A percentile compares a stretch with the other conserved stretches of the same genome.
phyloP scores from a whole-genome alignment of 1,140 invertebrate genomes.

The Tigriopus japonicus region DNA sequence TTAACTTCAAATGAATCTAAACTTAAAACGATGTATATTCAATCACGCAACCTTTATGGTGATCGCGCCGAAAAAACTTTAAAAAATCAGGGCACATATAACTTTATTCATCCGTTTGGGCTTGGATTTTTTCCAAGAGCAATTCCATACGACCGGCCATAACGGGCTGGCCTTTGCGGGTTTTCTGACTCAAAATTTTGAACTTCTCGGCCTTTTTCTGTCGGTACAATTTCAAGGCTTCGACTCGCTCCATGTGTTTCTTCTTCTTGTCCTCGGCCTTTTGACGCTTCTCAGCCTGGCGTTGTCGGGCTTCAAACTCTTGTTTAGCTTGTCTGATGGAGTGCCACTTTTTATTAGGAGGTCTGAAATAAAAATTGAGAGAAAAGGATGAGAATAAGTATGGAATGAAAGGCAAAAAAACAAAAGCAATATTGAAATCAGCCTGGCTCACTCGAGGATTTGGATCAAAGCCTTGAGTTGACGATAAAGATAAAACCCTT shows the following conservation, averaged over 20 bases:
- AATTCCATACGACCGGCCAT: conserved; percentile 51
- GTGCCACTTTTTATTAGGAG: neutral
- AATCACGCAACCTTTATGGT: no score
- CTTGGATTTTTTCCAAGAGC: conserved; percentile 36
- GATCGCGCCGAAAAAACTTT: no score
- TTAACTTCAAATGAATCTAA: no score
- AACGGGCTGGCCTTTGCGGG: conserved; percentile 49
- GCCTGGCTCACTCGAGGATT: no score
- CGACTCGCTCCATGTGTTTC: conserved; percentile 33
- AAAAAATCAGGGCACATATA: no score
- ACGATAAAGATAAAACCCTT: no score
- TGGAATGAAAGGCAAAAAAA: no score
- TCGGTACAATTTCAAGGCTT: conserved; percentile 41
- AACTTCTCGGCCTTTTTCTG: conserved; percentile 40
- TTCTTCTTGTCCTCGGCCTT: conserved; percentile 34
- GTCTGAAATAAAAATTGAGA: neutral
- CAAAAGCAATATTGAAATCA: no score
- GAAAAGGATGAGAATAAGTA: no score
- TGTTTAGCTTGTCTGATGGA: neutral
- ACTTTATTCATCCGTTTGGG: neutral
- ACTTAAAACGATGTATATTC: no score
- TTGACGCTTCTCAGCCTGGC: conserved; percentile 32
- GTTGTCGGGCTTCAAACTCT: conserved; percentile 28
- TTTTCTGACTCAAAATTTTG: conserved; percentile 46
- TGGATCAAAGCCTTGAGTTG: no score